Evolutionary conservation across 1,140 invertebrate species (phyloP).

Genomic region (Elysia chlorotica): DNA sequence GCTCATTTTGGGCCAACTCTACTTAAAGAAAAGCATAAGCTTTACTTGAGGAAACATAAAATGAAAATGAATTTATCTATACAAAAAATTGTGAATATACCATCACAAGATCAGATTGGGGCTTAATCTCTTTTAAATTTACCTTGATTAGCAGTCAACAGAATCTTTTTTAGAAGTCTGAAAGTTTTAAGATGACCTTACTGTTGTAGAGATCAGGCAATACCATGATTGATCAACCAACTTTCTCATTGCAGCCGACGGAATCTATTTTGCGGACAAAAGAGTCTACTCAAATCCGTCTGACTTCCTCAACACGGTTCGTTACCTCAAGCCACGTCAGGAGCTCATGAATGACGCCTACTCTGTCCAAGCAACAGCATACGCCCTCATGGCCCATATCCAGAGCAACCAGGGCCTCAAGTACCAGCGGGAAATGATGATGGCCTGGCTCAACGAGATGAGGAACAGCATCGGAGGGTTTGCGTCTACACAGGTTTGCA

Average conservation of each 20-base stretch:
- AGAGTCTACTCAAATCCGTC: constrained; percentile 50
- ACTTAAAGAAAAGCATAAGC: too few relatives aligned
- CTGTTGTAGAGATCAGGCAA: too few relatives aligned
- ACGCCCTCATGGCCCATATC: constrained; percentile 83
- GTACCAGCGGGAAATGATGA: constrained; percentile 67
- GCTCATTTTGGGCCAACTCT: too few relatives aligned
- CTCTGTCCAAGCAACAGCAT: constrained; percentile 91
- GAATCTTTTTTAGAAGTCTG: too few relatives aligned
- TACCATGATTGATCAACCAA: neutral
- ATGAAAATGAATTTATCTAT: too few relatives aligned
- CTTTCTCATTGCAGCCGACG: constrained; percentile 39
- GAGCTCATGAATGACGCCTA: constrained; percentile 80
- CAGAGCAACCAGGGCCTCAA: constrained; percentile 32
- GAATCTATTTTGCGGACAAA: constrained; percentile 52
- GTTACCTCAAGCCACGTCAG: constrained; percentile 82
- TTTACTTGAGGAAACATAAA: too few relatives aligned
- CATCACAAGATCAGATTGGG: too few relatives aligned
- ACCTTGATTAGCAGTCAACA: too few relatives aligned
- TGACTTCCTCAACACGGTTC: constrained; percentile 69
- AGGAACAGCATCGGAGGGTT: constrained; percentile 88
- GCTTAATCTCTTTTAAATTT: too few relatives aligned
- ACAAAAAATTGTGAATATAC: too few relatives aligned
- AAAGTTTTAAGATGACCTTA: neutral
- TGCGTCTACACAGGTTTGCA: constrained; percentile 82
- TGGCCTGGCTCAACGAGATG: constrained; percentile 91